phyloP scores from a whole-genome alignment of 2,888 invertebrate genomes.

The Cheiracanthium punctorium region DNA sequence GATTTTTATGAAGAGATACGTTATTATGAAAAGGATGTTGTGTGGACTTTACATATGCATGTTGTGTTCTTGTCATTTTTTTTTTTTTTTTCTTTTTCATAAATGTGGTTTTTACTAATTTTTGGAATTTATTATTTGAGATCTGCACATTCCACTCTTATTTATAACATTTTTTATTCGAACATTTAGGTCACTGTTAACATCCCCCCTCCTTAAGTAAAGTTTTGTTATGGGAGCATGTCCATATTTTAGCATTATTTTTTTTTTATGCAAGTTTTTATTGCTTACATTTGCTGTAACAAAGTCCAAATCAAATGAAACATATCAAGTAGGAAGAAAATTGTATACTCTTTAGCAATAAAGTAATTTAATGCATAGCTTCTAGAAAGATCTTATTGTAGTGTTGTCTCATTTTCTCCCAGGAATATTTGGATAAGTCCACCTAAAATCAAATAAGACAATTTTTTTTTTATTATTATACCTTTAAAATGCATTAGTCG shows the following conservation, averaged over 20 bases:
- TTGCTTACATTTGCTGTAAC: conserved; percentile 10
- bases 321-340: conserved; percentile 20
- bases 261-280: background rate
- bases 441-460: too few species aligned
- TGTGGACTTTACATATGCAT: background rate
- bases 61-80: background rate
- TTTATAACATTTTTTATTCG: background rate
- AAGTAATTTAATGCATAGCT: conserved; percentile 8
- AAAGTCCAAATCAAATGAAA: conserved; percentile 15
- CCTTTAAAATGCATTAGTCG: too few species aligned
- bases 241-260: background rate
- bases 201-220: too few species aligned
- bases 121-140: background rate
- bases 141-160: conserved; percentile 16
- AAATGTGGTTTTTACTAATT: background rate
- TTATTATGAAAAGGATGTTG: too few species aligned
- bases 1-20: background rate
- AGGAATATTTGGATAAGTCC: conserved; percentile 39
- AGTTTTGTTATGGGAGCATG: background rate
- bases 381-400: background rate
- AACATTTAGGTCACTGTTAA: background rate
- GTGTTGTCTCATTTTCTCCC: conserved; percentile 32
- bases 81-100: background rate
- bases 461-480: too few species aligned
- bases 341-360: conserved; percentile 14